These are phyloP conservation scores for Nettapus auritus DNA, from an alignment of 2,113 vertebrate genomes.

Conservation along the genomic window DNA sequence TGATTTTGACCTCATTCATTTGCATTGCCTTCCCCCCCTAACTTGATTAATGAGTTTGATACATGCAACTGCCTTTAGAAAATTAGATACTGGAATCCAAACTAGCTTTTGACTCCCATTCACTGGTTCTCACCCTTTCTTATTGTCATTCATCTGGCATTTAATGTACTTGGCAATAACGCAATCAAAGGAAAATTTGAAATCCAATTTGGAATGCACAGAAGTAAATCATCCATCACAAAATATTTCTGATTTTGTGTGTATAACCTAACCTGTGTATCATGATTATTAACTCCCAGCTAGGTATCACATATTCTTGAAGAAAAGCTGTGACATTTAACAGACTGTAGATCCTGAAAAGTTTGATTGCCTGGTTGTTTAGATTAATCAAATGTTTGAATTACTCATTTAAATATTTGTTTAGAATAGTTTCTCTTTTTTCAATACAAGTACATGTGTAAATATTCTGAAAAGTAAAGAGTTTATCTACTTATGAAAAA, in stretches of 20 bases:
- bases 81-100: background rate
- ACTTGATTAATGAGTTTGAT: background rate
- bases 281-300: background rate
- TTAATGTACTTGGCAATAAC: background rate
- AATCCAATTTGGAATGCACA: background rate
- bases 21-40: background rate
- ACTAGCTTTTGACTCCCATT: background rate
- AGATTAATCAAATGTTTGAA: background rate
- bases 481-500: background rate
- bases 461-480: background rate
- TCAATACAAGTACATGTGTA: background rate
- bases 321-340: background rate
- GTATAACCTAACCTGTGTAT: background rate
- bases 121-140: accelerated
- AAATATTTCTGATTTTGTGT: background rate
- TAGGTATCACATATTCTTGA: background rate
- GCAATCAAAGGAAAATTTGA: background rate
- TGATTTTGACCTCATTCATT: background rate
- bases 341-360: background rate
- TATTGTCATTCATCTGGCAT: background rate
- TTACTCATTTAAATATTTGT: background rate
- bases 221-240: background rate
- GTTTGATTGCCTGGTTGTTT: background rate
- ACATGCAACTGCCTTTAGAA: background rate
- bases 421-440: background rate